A percentile compares a stretch with the other conserved stretches of the same genome.
Evolutionary conservation across 1,140 invertebrate genomes (phyloP).

Genomic region (Ganaspis sp.): DNA sequence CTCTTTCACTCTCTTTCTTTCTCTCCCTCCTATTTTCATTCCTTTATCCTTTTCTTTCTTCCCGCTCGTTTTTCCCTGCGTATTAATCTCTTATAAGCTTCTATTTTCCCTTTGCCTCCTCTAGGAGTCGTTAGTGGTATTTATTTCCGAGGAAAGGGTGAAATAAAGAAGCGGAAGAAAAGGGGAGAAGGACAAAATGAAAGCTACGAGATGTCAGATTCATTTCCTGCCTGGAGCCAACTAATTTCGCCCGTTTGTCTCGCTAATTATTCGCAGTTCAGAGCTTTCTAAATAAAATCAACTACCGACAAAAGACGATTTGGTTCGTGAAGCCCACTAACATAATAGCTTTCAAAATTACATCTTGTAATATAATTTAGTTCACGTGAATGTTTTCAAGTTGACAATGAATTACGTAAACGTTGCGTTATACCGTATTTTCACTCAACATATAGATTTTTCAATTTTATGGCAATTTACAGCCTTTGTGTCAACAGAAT

Average conservation of each 20-base stretch:
- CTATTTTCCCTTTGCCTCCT: no score
- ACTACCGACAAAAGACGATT: conserved; percentile 30
- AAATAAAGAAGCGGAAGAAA: background rate
- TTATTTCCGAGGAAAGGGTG: background rate
- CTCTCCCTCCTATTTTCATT: no score
- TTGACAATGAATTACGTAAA: background rate
- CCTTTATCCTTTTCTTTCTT: no score
- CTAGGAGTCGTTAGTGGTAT: no score
- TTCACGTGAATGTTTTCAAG: conserved; percentile 7
- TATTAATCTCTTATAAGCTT: no score
- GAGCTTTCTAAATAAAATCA: conserved; percentile 52
- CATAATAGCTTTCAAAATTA: background rate
- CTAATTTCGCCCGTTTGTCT: conserved; percentile 65
- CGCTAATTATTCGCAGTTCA: conserved; percentile 63
- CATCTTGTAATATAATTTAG: background rate
- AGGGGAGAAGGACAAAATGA: background rate
- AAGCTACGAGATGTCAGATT: conserved; percentile 52
- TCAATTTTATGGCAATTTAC: no score
- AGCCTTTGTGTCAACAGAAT: no score
- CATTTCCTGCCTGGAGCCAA: conserved; percentile 59
- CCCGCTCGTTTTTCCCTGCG: no score
- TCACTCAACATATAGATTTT: no score
- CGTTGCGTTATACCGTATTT: background rate
- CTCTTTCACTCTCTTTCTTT: no score
- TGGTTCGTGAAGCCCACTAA: background rate